Conservation (phyloP, 2,797 vertebrate genomes). For the Philypnodon macrostomus region DNA sequence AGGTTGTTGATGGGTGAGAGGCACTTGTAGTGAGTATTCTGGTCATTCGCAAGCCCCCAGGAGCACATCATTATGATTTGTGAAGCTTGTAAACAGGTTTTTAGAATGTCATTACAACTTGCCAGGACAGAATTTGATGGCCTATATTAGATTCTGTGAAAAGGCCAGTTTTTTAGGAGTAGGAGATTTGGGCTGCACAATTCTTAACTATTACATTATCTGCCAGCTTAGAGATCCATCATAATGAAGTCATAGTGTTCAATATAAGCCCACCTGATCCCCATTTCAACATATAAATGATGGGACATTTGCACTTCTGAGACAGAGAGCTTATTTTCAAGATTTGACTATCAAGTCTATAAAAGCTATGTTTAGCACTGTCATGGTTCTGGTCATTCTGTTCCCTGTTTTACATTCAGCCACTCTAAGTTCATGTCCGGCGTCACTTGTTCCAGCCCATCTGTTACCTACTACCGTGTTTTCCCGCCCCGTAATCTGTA, state of each 20-base stretch:
- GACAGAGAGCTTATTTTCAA: slow-evolving; percentile 29
- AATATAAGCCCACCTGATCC: slow-evolving; percentile 55
- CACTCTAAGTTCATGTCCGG: too few relatives aligned
- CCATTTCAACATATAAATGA: slow-evolving; percentile 59
- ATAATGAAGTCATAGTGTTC: slow-evolving; percentile 47
- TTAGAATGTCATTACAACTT: slow-evolving; percentile 10
- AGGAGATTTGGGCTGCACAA: slow-evolving; percentile 30
- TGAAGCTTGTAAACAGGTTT: slow-evolving; percentile 12
- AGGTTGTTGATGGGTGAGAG: slow-evolving; percentile 20
- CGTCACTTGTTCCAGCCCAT: too few relatives aligned
- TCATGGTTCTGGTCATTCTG: too few relatives aligned
- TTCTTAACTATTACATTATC: slow-evolving; percentile 22
- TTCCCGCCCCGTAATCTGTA: too few relatives aligned
- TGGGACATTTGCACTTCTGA: slow-evolving; percentile 41
- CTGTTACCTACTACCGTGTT: too few relatives aligned
- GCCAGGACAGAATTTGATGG: not conserved
- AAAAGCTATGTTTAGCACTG: too few relatives aligned
- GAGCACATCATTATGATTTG: slow-evolving; percentile 23
- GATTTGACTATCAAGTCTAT: too few relatives aligned
- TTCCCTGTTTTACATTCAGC: too few relatives aligned
- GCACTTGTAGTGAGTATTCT: slow-evolving; percentile 6
- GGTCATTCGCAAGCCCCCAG: slow-evolving; percentile 7
- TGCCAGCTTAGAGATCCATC: slow-evolving; percentile 37
- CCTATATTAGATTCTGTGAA: slow-evolving; percentile 22
- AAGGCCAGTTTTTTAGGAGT: slow-evolving; percentile 34